These are phyloP conservation scores for Holacanthella duospinosa DNA, from an alignment of 2,888 invertebrate species.

Conservation along the genomic window DNA sequence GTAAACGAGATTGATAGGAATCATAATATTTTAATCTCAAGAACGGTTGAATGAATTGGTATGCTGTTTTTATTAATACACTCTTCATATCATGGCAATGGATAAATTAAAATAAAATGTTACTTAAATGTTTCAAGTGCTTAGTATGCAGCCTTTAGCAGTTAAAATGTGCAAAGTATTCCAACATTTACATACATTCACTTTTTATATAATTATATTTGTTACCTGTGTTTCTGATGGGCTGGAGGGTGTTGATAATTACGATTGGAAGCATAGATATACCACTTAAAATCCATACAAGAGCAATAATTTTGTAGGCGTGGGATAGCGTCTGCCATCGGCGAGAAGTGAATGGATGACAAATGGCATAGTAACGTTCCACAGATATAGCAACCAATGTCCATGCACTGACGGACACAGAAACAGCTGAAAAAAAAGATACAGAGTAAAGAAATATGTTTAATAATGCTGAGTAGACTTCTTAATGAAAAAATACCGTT, in stretches of 20 bases:
- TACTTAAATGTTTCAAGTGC: too few species aligned
- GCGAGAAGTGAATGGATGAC: slow-evolving; percentile 60
- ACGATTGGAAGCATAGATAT: slow-evolving; percentile 57
- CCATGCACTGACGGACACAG: slow-evolving; percentile 65
- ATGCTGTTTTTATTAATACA: background rate
- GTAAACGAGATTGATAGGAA: too few species aligned
- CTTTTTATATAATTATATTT: background rate
- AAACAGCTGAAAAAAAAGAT: slow-evolving; percentile 56
- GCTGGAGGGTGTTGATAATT: slow-evolving; percentile 49
- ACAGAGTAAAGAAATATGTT: too few species aligned
- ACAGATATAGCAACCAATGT: slow-evolving; percentile 66
- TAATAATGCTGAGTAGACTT: too few species aligned
- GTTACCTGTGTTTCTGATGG: slow-evolving; percentile 41
- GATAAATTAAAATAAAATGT: background rate
- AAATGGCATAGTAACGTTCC: slow-evolving; percentile 67
- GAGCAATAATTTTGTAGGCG: slow-evolving; percentile 57
- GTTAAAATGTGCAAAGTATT: background rate
- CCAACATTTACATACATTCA: background rate
- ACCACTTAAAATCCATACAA: slow-evolving; percentile 56
- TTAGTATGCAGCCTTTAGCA: too few species aligned
- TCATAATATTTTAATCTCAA: too few species aligned
- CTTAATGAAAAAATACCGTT: too few species aligned
- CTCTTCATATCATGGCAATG: background rate
- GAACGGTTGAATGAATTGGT: too few species aligned
- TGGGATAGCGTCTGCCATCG: slow-evolving; percentile 66